Evolutionary conservation across 1,140 invertebrate species (phyloP), one percentile per base, ranked within the genome.

Genomic region (Saccostrea glomerata): DNA sequence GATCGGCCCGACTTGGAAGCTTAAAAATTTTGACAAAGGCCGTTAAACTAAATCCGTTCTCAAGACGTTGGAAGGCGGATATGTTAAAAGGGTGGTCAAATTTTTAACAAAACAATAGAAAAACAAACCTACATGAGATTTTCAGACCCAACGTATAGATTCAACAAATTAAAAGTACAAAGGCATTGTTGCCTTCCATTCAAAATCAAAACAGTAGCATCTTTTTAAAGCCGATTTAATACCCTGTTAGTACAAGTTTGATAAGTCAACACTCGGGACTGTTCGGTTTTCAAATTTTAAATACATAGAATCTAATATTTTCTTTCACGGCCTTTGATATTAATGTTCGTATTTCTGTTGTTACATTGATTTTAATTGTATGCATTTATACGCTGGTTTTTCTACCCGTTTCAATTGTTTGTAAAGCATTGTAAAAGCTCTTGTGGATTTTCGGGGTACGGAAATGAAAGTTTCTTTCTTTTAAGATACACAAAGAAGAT

Each of bases 261-360:
- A 77, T 77, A 77, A 13, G 23, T 30, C 70, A 77, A 77, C 30
- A 36, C 5, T 13, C 25, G 6, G 20, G 7, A 36, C 70, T 36
- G 70, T 15, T 23, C 23, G 25, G 11, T 77, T 77, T 47, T 36
- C 25, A 77, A 77, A 77, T 12, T 36, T 30, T 25, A 77, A 77
- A 77, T 77, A 77, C 70, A 12, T 25, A 15, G 25, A 77, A 36
- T 77, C 70, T 30, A 77, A 77, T 77, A 77, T 77, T 77, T 77
- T 77, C 23, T 77, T 36, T 77, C 7, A 73, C 6, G 23, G 70
- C 5, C 30, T 77, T 77, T 30, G 30, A 77, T 47, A 47, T 47
- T 47, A 47, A 47, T 77, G 70, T 30, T 77, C 70, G 25, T 36
- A 30, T 77, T 77, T 77, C 15, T 12, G 23, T 30, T 36, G 70